Conservation (phyloP, 2,888 invertebrate genomes). For the Dromius quadrimaculatus region DNA sequence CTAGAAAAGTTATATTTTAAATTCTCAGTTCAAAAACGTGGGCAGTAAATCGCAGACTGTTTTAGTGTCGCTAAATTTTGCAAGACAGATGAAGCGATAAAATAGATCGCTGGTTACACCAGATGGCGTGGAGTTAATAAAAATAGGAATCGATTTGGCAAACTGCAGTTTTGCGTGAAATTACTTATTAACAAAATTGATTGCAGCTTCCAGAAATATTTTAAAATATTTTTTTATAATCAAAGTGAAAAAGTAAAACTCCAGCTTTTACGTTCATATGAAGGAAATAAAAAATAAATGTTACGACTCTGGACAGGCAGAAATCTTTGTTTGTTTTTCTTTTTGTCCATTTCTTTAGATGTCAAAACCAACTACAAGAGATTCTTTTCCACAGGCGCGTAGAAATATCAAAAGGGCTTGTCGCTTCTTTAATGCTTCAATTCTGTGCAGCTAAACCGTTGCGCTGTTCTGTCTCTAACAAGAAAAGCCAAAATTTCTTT, state of each 20-base stretch:
- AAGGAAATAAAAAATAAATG: constrained; percentile 31
- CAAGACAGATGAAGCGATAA: constrained; percentile 21
- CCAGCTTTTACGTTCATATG: too few species aligned
- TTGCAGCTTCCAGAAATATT: too few species aligned
- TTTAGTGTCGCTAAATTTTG: constrained; percentile 22
- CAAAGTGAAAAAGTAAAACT: too few species aligned
- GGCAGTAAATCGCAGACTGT: constrained; percentile 10
- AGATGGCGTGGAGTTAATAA: constrained; percentile 34
- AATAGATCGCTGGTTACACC: constrained; percentile 1
- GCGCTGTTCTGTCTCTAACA: neutral
- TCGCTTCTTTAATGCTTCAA: constrained; percentile 18
- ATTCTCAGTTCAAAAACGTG: constrained; percentile 16
- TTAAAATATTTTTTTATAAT: too few species aligned
- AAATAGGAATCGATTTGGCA: constrained; percentile 34
- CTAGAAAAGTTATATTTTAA: constrained; percentile 16
- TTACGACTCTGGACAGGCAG: constrained; percentile 27
- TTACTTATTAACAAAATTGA: too few species aligned
- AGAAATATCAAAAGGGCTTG: constrained; percentile 30
- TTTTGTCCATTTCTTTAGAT: constrained; percentile 47
- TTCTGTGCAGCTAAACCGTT: neutral
- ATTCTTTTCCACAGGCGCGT: constrained; percentile 8
- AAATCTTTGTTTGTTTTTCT: constrained; percentile 42
- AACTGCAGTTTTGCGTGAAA: constrained; percentile 34
- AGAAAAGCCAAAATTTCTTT: too few species aligned
- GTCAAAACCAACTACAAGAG: constrained; percentile 42